Percentiles rank a stretch among this genome's conserved stretches.
These are phyloP conservation scores for Pelodiscus sinensis DNA, from an alignment of 2,113 vertebrate genomes.

Conservation along the genomic window DNA sequence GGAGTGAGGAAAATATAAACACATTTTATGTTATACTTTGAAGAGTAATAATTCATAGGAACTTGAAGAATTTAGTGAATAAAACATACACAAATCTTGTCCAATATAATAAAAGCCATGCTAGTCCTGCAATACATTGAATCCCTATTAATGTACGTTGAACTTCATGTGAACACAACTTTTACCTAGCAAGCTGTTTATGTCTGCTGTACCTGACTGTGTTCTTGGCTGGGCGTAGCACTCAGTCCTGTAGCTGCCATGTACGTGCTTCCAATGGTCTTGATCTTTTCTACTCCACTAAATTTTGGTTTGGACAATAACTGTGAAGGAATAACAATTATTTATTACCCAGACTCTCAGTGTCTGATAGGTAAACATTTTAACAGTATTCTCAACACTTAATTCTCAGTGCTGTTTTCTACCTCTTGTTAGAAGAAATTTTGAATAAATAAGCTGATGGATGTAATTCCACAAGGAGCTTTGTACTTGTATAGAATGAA, in stretches of 20 bases:
- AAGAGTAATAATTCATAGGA: background rate
- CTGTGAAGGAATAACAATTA: conserved; percentile 72
- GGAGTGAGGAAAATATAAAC: conserved; percentile 14
- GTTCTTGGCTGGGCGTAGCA: conserved; percentile 89
- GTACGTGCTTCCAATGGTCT: conserved; percentile 98
- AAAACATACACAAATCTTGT: background rate
- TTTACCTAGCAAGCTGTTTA: background rate
- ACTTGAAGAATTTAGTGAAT: background rate
- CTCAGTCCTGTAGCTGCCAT: conserved; percentile 98
- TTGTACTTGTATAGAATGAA: background rate
- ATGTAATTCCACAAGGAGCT: background rate
- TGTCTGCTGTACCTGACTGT: conserved; percentile 83
- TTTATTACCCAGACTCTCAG: background rate
- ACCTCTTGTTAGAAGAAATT: background rate
- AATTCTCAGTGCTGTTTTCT: background rate
- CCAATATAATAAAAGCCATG: background rate
- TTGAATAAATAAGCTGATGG: background rate
- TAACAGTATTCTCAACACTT: background rate
- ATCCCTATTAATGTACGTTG: background rate
- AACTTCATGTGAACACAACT: background rate
- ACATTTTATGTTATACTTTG: background rate
- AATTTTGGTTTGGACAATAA: conserved; percentile 97
- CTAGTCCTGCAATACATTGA: background rate
- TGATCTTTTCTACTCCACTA: conserved; percentile 98
- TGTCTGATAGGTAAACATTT: background rate